Evolutionary conservation across 2,797 vertebrate species (phyloP).

Genomic region (Pachyuromys duprasi): DNA sequence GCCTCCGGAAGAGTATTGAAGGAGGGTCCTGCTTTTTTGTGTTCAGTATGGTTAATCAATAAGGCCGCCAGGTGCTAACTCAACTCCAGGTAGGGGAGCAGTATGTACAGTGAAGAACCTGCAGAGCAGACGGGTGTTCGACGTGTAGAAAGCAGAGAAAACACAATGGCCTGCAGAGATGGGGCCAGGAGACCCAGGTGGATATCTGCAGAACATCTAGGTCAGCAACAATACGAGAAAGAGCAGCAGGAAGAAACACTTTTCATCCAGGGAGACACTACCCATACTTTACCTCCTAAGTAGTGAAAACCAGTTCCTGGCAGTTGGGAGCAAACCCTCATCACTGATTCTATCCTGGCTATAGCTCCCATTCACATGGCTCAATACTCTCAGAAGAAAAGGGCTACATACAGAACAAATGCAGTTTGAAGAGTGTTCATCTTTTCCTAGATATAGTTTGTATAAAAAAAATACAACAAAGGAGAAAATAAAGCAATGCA

Average conservation of each 20-base stretch:
- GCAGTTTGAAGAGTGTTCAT: background rate
- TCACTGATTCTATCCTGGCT: background rate
- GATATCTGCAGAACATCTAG: no score
- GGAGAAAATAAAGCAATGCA: background rate
- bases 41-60: background rate
- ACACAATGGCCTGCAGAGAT: background rate
- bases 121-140: background rate
- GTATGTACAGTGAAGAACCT: background rate
- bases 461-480: background rate
- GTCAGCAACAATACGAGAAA: accelerated
- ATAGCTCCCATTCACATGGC: background rate
- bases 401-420: background rate
- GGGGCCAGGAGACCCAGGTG: background rate
- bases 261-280: background rate
- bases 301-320: background rate
- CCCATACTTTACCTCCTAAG: no score
- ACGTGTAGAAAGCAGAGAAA: background rate
- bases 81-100: background rate
- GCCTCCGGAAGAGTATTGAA: background rate
- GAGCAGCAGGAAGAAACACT: background rate
- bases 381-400: no score
- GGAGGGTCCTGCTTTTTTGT: background rate
- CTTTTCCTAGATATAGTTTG: background rate
- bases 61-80: background rate
- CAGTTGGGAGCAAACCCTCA: background rate